A percentile compares a stretch with the other conserved stretches of the same genome.
phyloP scores from a whole-genome alignment of 2,797 vertebrate species.

The Orientallactaga sibirica region DNA sequence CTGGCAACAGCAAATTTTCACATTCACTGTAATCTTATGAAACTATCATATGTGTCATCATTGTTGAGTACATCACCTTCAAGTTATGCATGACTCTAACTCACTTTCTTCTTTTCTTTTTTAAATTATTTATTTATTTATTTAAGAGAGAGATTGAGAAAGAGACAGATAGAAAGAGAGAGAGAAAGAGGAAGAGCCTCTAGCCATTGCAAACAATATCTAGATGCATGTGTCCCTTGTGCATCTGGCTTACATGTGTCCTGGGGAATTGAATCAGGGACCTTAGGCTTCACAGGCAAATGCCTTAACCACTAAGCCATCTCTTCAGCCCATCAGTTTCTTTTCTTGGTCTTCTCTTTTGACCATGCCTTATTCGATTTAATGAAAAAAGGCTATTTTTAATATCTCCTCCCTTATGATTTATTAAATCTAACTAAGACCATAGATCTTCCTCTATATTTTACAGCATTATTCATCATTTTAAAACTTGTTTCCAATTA shows the following conservation, averaged over 20 bases:
- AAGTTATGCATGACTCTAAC: not conserved
- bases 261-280: no score
- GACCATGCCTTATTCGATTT: not conserved
- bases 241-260: no score
- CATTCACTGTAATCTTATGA: not conserved
- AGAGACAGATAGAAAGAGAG: no score
- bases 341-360: not conserved
- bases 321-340: not conserved
- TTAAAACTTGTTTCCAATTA: no score
- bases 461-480: not conserved
- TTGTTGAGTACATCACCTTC: not conserved
- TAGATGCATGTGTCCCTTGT: no score
- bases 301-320: no score
- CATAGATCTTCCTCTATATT: not conserved
- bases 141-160: no score
- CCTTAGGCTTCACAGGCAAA: no score
- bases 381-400: not conserved
- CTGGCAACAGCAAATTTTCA: not conserved
- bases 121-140: no score
- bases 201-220: no score
- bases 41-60: no score
- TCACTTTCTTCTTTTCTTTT: not conserved
- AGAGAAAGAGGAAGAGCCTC: no score
- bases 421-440: conserved; percentile 25
- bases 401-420: conserved; percentile 6